These are phyloP conservation scores for Allacma fusca DNA, from an alignment of 2,888 invertebrate species.

Conservation along the genomic window DNA sequence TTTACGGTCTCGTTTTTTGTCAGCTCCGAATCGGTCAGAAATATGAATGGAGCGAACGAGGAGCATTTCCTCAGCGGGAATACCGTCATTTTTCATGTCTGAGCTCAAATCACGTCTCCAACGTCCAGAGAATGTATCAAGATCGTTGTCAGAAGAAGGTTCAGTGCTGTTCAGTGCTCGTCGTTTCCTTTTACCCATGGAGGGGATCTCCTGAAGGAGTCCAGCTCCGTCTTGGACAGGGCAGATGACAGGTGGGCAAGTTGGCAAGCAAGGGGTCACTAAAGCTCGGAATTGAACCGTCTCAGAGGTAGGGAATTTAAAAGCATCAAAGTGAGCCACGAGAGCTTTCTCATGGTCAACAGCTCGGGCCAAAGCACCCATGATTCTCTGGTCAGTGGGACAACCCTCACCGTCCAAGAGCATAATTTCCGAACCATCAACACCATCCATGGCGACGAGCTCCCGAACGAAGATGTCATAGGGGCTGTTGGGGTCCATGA, in stretches of 20 bases:
- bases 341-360: conserved; percentile 68
- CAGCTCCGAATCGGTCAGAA: conserved; percentile 89
- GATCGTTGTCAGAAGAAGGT: conserved; percentile 53
- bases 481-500: conserved; percentile 89
- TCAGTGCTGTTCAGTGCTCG: conserved; percentile 66
- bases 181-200: conserved; percentile 83
- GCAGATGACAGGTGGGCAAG: conserved; percentile 91
- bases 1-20: conserved; percentile 66
- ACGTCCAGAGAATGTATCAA: conserved; percentile 53
- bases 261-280: conserved; percentile 92
- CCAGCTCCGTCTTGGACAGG: conserved; percentile 84
- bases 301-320: conserved; percentile 95
- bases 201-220: conserved; percentile 81
- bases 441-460: conserved; percentile 92
- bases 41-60: conserved; percentile 91
- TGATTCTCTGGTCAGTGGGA: conserved; percentile 91
- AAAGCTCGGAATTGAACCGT: conserved; percentile 95
- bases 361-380: conserved; percentile 90
- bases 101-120: conserved; percentile 58
- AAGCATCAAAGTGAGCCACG: conserved; percentile 91
- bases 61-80: conserved; percentile 76
- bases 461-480: conserved; percentile 95
- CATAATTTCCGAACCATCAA: conserved; percentile 90
- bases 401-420: conserved; percentile 91
- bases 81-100: conserved; percentile 49